Conservation (phyloP, 2,113 vertebrate genomes). For the Poeciliopsis turrubarensis region DNA sequence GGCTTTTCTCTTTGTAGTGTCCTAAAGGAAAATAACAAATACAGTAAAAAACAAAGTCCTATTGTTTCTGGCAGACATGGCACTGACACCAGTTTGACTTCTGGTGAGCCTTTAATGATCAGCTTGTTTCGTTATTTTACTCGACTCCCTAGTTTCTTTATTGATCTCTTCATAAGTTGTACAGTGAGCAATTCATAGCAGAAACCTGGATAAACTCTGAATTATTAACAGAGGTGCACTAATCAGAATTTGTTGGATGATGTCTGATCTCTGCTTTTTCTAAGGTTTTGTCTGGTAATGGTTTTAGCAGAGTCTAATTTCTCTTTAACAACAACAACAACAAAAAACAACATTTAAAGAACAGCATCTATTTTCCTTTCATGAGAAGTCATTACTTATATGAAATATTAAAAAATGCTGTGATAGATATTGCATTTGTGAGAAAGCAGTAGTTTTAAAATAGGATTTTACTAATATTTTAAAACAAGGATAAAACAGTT, state of each 20-base stretch:
- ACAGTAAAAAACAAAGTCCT: conserved; percentile 47
- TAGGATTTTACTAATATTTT: too few species aligned
- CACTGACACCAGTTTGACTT: conserved; percentile 37
- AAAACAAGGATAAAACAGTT: not conserved
- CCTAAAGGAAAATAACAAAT: conserved; percentile 56
- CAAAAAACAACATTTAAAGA: too few species aligned
- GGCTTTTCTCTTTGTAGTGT: conserved; percentile 57
- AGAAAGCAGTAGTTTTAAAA: not conserved
- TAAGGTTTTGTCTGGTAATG: not conserved
- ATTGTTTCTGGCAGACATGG: conserved; percentile 53
- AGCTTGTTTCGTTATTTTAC: not conserved
- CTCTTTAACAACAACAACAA: too few species aligned
- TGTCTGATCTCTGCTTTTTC: not conserved
- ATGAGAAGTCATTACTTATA: not conserved
- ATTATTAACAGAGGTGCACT: not conserved
- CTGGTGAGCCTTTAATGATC: conserved; percentile 10
- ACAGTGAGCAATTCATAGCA: too few species aligned
- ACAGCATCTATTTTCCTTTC: too few species aligned
- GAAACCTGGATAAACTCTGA: too few species aligned
- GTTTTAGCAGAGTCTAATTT: not conserved
- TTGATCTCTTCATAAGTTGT: too few species aligned
- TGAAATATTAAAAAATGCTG: not conserved
- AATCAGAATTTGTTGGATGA: not conserved
- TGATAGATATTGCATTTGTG: not conserved
- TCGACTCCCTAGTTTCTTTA: not conserved